Base-by-base conservation (phyloP, 2,888 invertebrate species). In the Oxystoma pomonae region DNA sequence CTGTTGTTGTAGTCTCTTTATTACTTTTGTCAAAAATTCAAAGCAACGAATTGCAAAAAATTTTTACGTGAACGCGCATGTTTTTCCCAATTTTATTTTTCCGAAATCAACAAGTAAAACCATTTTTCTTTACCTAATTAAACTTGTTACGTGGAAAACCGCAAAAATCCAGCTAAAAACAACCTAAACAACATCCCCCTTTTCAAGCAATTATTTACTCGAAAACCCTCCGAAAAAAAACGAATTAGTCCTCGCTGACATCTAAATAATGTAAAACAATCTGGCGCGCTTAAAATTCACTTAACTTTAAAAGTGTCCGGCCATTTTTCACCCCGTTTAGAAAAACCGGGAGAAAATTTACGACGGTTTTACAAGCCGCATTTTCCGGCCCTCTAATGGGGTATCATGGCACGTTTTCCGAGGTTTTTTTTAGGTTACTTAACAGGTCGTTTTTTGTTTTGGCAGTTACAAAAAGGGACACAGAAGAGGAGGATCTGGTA, bases 211-310 rank as follows among this genome's bases (percentile, higher is more conserved):
- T 53, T 53, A 53, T 53, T 53, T 53, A 53, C 53, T 53, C 19
- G 16, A 35, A 35, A 35, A 7, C 53, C 53, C n/a, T n/a, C 17
- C 53, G 19, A 19, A 19, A 16, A n/a, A 50, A 58, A 59, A 59
- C n/a, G 22, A 59, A 59, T 49, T 16, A 35, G 17, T 35, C 65
- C 65, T 64, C 61, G 58, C 69, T 66, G 70, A 70, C 71, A 68
- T 66, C 70, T 73, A 72, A 74, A 74, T 75, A 74, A 74, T 73
- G 74, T 72, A 73, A 70, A 73, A 70, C 75, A 76, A 77, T 77
- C 76, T 74, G 75, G 75, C 73, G 74, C 77, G 75, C 76, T 77
- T 77, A 76, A 77, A 77, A 77, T 77, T 77, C 78, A 77, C 77
- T 78, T 77, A 77, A 72, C 71, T 35, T 74, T 73, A 72, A 77